Percentiles rank a stretch among this genome's conserved stretches.
These are phyloP conservation scores for Bombus waltoni DNA, from an alignment of 1,140 invertebrate genomes.

Conservation along the genomic window DNA sequence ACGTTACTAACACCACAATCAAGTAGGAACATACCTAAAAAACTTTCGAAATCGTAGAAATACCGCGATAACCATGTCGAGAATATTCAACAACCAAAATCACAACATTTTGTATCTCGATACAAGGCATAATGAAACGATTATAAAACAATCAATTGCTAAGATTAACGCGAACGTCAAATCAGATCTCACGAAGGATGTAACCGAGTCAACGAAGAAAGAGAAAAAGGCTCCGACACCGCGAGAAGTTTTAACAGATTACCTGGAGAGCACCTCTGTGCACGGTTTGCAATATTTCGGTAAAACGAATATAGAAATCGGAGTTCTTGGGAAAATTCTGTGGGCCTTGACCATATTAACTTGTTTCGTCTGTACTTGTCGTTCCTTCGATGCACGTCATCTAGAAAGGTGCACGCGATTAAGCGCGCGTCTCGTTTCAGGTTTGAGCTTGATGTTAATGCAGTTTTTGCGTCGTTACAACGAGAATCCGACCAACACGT, in stretches of 20 bases:
- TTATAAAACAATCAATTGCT: not conserved
- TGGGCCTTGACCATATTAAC: conserved; percentile 51
- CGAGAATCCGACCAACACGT: conserved; percentile 38
- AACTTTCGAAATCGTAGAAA: not conserved
- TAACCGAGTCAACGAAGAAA: not conserved
- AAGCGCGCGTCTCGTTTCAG: conserved; percentile 37
- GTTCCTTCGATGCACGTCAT: not conserved
- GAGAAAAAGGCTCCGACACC: not conserved
- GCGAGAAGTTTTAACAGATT: conserved; percentile 33
- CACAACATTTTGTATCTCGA: not conserved
- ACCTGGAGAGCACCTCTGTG: conserved; percentile 40
- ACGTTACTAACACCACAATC: not conserved
- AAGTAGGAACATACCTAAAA: too few relatives aligned
- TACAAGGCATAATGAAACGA: not conserved
- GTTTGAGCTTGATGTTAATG: conserved; percentile 47
- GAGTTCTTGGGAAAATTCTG: conserved; percentile 36
- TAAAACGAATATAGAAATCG: conserved; percentile 26
- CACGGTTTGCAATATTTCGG: conserved; percentile 65
- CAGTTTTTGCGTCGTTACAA: conserved; percentile 42
- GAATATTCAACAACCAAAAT: not conserved
- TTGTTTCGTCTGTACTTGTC: conserved; percentile 40
- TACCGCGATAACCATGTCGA: not conserved
- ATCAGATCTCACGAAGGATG: fast-evolving
- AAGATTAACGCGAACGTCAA: not conserved
- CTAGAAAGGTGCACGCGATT: not conserved